These are phyloP conservation scores for Sebastes melanostomus DNA, from an alignment of 2,797 vertebrate genomes.

Conservation along the genomic window DNA sequence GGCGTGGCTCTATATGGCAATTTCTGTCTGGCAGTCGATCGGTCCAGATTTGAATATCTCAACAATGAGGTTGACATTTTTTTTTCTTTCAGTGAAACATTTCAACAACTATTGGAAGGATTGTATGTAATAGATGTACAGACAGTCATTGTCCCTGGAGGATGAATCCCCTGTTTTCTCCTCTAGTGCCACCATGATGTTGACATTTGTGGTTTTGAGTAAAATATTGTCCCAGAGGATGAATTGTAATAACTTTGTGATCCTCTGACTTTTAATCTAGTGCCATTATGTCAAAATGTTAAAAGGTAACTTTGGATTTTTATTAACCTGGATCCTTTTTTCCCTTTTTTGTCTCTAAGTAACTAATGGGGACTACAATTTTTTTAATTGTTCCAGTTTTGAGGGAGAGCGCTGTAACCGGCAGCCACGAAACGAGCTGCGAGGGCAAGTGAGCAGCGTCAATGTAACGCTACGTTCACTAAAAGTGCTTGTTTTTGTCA, in stretches of 20 bases:
- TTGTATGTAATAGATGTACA: neutral
- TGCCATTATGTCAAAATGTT: neutral
- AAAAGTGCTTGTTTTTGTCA: too few relatives aligned
- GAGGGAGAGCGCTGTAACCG: neutral
- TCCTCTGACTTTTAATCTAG: neutral
- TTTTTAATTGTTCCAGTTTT: neutral
- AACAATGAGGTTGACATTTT: neutral
- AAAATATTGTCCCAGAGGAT: neutral
- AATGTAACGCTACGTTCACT: too few relatives aligned
- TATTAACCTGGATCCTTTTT: neutral
- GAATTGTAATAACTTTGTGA: neutral
- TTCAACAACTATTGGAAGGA: neutral
- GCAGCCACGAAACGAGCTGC: too few relatives aligned
- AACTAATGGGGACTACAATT: neutral
- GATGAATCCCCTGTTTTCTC: neutral
- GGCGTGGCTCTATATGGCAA: neutral
- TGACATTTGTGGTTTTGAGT: neutral
- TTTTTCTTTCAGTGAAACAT: neutral
- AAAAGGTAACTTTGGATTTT: neutral
- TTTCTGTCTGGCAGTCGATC: neutral
- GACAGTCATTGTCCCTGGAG: neutral
- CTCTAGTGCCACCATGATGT: neutral
- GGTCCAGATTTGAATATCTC: neutral
- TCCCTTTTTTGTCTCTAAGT: neutral
- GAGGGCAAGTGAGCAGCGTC: too few relatives aligned